Conservation (phyloP, 2,113 vertebrate species). For the Poeciliopsis prolifica region DNA sequence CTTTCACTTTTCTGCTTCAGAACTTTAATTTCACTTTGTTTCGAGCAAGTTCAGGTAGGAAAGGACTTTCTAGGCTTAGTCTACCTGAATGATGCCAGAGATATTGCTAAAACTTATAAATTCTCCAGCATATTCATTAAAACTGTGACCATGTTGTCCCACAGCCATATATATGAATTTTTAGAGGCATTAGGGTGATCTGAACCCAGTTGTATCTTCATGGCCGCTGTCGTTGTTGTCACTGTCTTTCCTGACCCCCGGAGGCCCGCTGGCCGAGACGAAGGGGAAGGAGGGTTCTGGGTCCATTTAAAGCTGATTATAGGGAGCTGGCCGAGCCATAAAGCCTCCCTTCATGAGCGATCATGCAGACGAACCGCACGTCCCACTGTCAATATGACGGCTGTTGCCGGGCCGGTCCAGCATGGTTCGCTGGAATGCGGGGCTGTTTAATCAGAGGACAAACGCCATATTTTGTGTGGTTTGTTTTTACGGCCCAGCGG, state of each 20-base stretch:
- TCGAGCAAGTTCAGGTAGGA: no score
- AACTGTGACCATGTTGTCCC: no score
- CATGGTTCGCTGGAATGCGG: conserved; percentile 67
- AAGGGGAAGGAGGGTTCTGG: conserved; percentile 41
- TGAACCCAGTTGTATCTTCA: conserved; percentile 3
- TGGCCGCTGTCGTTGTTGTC: conserved; percentile 48
- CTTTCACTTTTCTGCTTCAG: no score
- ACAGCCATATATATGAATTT: conserved; percentile 1
- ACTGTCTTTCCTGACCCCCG: conserved; percentile 58
- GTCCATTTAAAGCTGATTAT: conserved; percentile 69
- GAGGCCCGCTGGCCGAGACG: conserved; percentile 37
- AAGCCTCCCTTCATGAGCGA: conserved; percentile 72
- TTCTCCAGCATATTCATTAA: no score
- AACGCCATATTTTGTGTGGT: conserved; percentile 76
- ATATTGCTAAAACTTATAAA: no score
- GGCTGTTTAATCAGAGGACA: conserved; percentile 74
- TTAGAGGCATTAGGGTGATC: neutral
- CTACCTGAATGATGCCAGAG: no score
- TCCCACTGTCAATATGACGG: conserved; percentile 73
- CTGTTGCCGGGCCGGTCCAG: conserved; percentile 71
- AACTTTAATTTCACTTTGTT: no score
- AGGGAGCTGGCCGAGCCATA: conserved; percentile 71
- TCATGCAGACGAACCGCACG: conserved; percentile 59
- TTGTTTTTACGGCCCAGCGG: conserved; percentile 72
- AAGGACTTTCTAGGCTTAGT: no score